Percentiles rank a stretch among this genome's conserved stretches.
These are phyloP conservation scores for Speoplatyrhinus poulsoni DNA, from an alignment of 2,113 vertebrate genomes.

Conservation along the genomic window DNA sequence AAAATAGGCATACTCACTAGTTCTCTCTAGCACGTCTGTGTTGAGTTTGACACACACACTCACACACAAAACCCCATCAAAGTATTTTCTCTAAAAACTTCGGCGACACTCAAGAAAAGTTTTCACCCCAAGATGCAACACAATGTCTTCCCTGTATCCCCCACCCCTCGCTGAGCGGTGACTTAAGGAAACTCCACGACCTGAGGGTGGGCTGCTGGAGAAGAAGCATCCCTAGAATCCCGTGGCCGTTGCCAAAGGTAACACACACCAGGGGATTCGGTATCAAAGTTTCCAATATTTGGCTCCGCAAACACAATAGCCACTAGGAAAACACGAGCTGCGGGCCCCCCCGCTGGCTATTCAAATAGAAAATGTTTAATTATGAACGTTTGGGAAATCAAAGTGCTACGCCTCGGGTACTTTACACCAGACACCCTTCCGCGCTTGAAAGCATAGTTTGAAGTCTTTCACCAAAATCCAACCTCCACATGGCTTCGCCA, in stretches of 20 bases:
- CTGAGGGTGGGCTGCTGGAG: constrained; percentile 73
- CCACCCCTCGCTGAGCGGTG: constrained; percentile 67
- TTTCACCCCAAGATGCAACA: constrained; percentile 85
- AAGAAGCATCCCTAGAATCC: constrained; percentile 90
- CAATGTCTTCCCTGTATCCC: constrained; percentile 83
- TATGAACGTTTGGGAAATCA: constrained; percentile 92
- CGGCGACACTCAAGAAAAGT: constrained; percentile 87
- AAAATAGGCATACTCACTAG: no score
- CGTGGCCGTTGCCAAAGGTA: constrained; percentile 88
- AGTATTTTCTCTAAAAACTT: constrained; percentile 95
- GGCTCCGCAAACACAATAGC: constrained; percentile 91
- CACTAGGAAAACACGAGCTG: constrained; percentile 89
- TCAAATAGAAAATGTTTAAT: constrained; percentile 94
- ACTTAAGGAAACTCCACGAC: constrained; percentile 76
- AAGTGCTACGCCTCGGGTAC: constrained; percentile 80
- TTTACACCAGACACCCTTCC: constrained; percentile 76
- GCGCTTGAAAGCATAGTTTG: constrained; percentile 77
- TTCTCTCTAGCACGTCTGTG: no score
- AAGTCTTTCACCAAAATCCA: constrained; percentile 72
- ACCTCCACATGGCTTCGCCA: constrained; percentile 36
- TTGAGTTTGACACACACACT: no score
- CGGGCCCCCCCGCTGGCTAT: constrained; percentile 88
- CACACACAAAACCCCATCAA: constrained; percentile 61
- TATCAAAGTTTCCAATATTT: constrained; percentile 97
- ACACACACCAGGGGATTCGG: constrained; percentile 91